phyloP scores from a whole-genome alignment of 2,888 invertebrate species.

The Himalopsyche anomala region DNA sequence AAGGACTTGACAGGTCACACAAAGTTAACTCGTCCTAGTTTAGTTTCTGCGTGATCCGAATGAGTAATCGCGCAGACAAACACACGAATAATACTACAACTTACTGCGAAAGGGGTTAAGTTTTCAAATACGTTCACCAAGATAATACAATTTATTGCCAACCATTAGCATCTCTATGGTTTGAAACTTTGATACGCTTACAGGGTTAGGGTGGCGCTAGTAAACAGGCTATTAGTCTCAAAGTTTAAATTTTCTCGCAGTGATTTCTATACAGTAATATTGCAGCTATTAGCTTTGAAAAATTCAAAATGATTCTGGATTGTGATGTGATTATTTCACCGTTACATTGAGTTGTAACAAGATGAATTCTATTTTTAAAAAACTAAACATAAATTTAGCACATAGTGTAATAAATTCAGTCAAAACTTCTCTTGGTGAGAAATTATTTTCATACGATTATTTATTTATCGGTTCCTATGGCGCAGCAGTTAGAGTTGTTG shows the following conservation, averaged over 20 bases:
- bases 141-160: conserved; percentile 14
- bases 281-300: background rate
- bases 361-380: no score
- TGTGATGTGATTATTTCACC: no score
- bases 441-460: no score
- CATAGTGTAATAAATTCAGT: no score
- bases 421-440: no score
- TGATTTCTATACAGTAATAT: background rate
- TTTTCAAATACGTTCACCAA: conserved; percentile 5
- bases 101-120: background rate
- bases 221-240: conserved; percentile 1
- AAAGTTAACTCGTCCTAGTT: conserved; percentile 14
- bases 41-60: conserved; percentile 21
- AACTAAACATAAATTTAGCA: no score
- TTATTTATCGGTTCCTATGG: no score
- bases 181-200: background rate
- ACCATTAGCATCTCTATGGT: conserved; percentile 16
- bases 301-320: no score
- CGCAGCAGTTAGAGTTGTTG: no score
- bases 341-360: no score
- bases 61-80: conserved; percentile 20
- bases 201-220: background rate
- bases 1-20: background rate
- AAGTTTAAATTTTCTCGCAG: background rate
- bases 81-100: conserved; percentile 11